These are phyloP conservation scores for Chlorocebus sabaeus DNA, from an alignment of 2,113 vertebrate species.

Conservation along the genomic window DNA sequence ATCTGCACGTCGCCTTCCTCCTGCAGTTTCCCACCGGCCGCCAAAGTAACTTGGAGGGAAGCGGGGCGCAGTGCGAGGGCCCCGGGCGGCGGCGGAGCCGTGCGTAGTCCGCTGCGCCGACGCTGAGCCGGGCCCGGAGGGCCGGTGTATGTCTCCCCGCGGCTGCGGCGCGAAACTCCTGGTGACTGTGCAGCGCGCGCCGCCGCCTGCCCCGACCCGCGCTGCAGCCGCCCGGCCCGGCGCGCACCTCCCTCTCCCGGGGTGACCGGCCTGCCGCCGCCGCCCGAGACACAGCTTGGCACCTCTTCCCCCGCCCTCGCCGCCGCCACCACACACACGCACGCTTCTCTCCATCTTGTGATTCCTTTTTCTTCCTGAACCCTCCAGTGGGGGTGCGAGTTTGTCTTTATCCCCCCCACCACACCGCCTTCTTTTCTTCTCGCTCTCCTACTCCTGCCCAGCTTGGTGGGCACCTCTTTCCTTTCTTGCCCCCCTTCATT, in stretches of 20 bases:
- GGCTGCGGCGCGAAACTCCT: conserved; percentile 71
- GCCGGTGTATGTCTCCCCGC: conserved; percentile 80
- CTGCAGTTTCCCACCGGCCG: conserved; percentile 52
- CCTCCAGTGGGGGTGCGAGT: conserved; percentile 47
- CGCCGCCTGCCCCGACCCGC: conserved; percentile 71
- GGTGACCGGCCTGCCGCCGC: conserved; percentile 75
- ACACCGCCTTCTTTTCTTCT: conserved; percentile 22
- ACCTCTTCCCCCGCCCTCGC: conserved; percentile 52
- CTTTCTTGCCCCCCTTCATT: background rate
- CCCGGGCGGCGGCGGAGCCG: conserved; percentile 36
- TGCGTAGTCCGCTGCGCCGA: conserved; percentile 2
- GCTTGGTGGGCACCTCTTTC: background rate
- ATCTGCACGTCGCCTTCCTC: conserved; percentile 15
- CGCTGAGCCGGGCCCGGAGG: conserved; percentile 73
- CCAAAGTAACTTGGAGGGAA: conserved; percentile 74
- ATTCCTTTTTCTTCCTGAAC: conserved; percentile 54
- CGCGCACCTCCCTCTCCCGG: conserved; percentile 70
- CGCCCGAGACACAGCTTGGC: conserved; percentile 69
- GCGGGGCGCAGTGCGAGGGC: conserved; percentile 50
- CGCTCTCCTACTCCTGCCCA: background rate
- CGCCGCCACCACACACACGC: conserved; percentile 53
- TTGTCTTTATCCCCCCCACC: conserved; percentile 20
- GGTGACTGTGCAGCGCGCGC: conserved; percentile 80
- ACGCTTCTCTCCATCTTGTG: conserved; percentile 69
- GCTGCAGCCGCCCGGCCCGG: conserved; percentile 63